These are phyloP conservation scores for Julus scanicus DNA, from an alignment of 2,888 invertebrate species.

Conservation along the genomic window DNA sequence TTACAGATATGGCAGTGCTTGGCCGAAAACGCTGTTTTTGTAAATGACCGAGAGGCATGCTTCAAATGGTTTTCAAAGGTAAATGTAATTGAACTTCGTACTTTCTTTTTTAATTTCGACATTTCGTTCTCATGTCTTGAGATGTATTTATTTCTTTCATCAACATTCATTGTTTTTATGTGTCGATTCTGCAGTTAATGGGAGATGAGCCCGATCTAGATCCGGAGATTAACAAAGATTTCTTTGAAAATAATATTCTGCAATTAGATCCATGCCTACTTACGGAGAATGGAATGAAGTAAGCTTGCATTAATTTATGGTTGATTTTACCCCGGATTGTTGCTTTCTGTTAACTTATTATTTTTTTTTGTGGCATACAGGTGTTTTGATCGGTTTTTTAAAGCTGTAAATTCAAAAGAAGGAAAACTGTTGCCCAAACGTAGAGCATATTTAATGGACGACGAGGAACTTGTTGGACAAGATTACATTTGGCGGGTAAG, in stretches of 20 bases:
- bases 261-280: constrained; percentile 89
- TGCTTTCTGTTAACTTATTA: background rate
- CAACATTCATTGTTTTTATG: background rate
- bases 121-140: background rate
- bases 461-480: constrained; percentile 93
- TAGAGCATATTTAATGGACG: constrained; percentile 87
- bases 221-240: constrained; percentile 93
- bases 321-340: background rate
- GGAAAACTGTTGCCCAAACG: constrained; percentile 89
- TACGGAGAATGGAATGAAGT: constrained; percentile 96
- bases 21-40: constrained; percentile 91
- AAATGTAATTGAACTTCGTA: constrained; percentile 52
- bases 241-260: constrained; percentile 94
- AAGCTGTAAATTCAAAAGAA: constrained; percentile 94
- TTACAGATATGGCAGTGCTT: constrained; percentile 88
- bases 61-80: constrained; percentile 97
- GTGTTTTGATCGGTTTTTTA: constrained; percentile 85
- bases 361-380: constrained; percentile 62
- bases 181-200: constrained; percentile 73
- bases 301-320: constrained; percentile 64
- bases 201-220: constrained; percentile 97
- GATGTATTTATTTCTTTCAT: background rate
- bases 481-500: constrained; percentile 94
- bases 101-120: background rate
- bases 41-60: constrained; percentile 93